Base-by-base conservation (phyloP, 1,140 invertebrate species). In the Magallana gigas region DNA sequence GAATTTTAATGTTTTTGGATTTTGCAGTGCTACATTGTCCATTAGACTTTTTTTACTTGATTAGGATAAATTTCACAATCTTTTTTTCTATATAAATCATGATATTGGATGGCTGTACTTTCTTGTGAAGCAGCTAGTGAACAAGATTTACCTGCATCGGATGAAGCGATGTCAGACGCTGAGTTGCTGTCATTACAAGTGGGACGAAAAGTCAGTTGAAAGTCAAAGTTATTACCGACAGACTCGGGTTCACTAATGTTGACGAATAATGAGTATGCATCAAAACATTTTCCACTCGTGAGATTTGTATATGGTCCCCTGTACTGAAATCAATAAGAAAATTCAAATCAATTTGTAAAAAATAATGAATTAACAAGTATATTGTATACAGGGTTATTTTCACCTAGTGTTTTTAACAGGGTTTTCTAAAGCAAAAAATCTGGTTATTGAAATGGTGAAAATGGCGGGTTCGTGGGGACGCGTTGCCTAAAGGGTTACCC, bases 121-220 rank as follows among this genome's bases (percentile, higher is more conserved):
- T 48, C 36, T 48, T 48, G 36, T 48, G 5, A 48, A 48, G 36
- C 36, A 48, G 23, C 23, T 23, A 23, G 36, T 48, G 36, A 48
- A 48, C 36, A 29, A 23, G 8, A 76, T 12, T 29, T 76, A 76
- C 68, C 68, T 76, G 68, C 68, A 76, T 76, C 2, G 36, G 68
- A 76, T 12, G 36, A 36, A 12, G 23, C 68, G 1, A 76, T 76
- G 8, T 76, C 23, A 12, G 23, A 18, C 1, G 8, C 68, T 11
- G 11, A 29, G 68, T 76, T 76, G 23, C 68, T 76, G 23, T 76
- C 68, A 36, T 76, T 76, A 76, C 68, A 76, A 36, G 68, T 29
- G 23, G 68, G 68, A 76, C 23, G 68, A 29, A 76, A 29, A 29
- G 11, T 36, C 9, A 76, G 68, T 11, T 76, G 68, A 76, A 76